Evolutionary conservation across 2,113 vertebrate species (phyloP).

Genomic region (Oreochromis tanganicae): DNA sequence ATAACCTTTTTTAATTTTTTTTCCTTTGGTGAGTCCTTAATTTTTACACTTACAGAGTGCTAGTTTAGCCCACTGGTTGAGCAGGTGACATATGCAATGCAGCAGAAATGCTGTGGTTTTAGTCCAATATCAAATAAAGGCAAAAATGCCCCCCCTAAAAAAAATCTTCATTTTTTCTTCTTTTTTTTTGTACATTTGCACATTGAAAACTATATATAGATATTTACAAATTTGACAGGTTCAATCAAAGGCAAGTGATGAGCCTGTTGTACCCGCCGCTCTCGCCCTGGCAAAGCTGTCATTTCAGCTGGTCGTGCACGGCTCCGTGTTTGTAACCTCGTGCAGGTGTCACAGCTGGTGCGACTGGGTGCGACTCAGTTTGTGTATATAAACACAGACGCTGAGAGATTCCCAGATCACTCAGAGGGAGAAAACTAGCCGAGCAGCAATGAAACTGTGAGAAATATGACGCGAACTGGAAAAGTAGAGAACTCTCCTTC

Average conservation of each 20-base stretch:
- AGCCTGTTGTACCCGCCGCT: neutral
- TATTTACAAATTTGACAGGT: neutral
- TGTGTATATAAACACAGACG: neutral
- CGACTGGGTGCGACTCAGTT: neutral
- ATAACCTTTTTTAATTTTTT: neutral
- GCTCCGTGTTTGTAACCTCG: neutral
- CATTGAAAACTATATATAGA: neutral
- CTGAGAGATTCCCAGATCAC: neutral
- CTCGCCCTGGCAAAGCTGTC: neutral
- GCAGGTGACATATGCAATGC: neutral
- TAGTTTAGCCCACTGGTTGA: neutral
- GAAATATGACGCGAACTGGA: neutral
- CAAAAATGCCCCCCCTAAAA: neutral
- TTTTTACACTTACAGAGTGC: neutral
- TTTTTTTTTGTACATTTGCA: neutral
- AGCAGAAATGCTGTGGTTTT: neutral
- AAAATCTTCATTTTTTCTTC: neutral
- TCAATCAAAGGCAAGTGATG: neutral
- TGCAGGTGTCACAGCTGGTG: neutral
- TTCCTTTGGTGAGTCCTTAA: neutral
- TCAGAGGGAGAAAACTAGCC: neutral
- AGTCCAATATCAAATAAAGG: neutral
- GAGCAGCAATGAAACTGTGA: neutral
- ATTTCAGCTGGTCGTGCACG: neutral
- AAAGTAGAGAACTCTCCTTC: neutral